A percentile compares a stretch with the other conserved stretches of the same genome.
phyloP scores from a whole-genome alignment of 2,888 invertebrate genomes.

The Phytoseiulus persimilis region DNA sequence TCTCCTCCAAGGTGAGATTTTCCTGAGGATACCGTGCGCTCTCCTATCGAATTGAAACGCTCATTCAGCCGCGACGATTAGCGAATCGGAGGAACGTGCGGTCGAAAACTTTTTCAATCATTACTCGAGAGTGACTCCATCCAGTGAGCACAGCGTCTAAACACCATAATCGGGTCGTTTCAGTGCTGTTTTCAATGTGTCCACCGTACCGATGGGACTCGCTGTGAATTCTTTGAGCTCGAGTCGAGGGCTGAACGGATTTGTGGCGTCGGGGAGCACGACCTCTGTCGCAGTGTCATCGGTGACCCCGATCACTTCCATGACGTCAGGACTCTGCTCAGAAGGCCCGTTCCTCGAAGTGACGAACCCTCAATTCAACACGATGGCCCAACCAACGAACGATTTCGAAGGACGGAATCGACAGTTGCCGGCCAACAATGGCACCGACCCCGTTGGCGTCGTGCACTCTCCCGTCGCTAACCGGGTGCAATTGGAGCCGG shows the following conservation, averaged over 20 bases:
- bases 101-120: too few relatives aligned
- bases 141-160: too few relatives aligned
- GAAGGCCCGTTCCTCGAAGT: neutral
- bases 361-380: neutral
- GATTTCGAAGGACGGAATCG: neutral
- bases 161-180: neutral
- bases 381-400: neutral
- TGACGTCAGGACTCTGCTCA: neutral
- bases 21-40: too few relatives aligned
- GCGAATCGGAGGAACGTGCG: too few relatives aligned
- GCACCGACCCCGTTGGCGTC: neutral
- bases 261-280: neutral
- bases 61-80: too few relatives aligned
- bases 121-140: too few relatives aligned
- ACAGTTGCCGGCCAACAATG: neutral
- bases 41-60: too few relatives aligned
- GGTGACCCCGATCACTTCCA: neutral
- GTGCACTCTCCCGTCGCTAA: neutral
- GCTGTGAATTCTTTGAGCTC: neutral
- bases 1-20: neutral
- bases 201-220: neutral
- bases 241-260: neutral
- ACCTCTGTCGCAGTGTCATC: neutral
- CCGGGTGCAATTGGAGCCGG: neutral
- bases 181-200: neutral